Evolutionary conservation across 1,140 invertebrate genomes (phyloP), one percentile per base, ranked within the genome.

Genomic region (Cyphomyrmex costatus): DNA sequence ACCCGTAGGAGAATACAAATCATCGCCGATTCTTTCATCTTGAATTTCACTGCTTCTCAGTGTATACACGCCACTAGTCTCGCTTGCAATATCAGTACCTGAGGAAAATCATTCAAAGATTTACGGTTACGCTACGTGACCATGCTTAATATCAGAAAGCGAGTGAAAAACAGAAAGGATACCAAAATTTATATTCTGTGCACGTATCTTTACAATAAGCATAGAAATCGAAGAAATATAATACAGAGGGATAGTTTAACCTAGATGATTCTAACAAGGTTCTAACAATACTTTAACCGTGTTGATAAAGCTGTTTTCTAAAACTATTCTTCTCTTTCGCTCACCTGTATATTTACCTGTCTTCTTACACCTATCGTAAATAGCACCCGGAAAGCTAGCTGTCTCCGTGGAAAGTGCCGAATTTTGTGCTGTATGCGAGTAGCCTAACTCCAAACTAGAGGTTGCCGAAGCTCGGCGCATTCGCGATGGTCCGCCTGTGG

Each of bases 391-490:
- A 86, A 95, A 95, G 71, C 93, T 94, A 7, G 93, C 90, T 21
- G 94, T 92, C 76, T 95, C 95, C 0, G 93, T 91, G 19, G 94
- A 95, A 42, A 98, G 92, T 24, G 97, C 96, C 1, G 97, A 98
- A 93, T 98, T 98, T 94, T 98, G 97, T 12, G 97, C 97, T 2
- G 97, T 98, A 91, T 98, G 97, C 84, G 97, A 98, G 89, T 97
- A 98, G 46, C 97, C 97, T 61, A 98, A 93, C 94, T 98, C 97
- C 88, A 98, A 94, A 90, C 97, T 98, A 74, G 97, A 97, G 16
- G 96, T 97, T 27, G 97, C 97, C 24, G 96, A 97, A 78, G 96
- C 95, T 92, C 96, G 95, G 60, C 93, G 91, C 24, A 92, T 93
- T 88, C 96, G 95, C 46, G 95, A 91, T 36, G 94, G 76, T 10